Base-by-base conservation (phyloP, 1,140 invertebrate genomes). In the Leptonema lineaticorne region DNA sequence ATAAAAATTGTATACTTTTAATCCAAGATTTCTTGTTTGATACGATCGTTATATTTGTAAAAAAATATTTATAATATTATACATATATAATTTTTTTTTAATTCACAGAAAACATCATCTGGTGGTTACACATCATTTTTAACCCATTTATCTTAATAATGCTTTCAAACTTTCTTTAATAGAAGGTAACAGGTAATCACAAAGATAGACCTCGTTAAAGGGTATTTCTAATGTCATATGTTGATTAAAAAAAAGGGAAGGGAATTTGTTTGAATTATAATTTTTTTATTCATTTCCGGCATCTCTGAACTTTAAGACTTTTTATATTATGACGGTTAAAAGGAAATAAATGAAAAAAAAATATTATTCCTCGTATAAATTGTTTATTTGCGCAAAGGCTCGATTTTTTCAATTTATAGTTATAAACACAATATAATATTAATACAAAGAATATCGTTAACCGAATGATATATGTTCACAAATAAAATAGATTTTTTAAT, bases 181-280 rank as follows among this genome's bases (percentile, higher is more conserved):
- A 41, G 14, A 59, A 28, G 27, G 27, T 29, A 60, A 63, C 66
- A 65, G 63, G 60, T 68, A 68, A 48, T 26, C 14, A 53, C n/a
- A 24, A 50, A 27, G 27, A 45, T 24, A 14, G 33, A 63, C 14
- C 16, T 16, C 14, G 24, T 64, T 50, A 33, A 28, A 64, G 41
- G 62, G 46, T 62, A 62, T 59, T 59, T 53, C 68, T 71, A 58
- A 69, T 72, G 67, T 72, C 67, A 71, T 71, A 72, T 66, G 70
- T 66, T 69, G 70, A 67, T 67, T 48, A 62, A 71, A 26, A 53
- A 67, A 72, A 53, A 69, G 63, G 67, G 67, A 72, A 66, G 45
- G 26, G 63, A 68, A 57, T 72, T n/a, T 72, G 70, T 69, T 67
- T 72, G 67, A 72, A 67, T 72, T 63, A 56, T 37, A 37, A n/a